Conservation (phyloP, 2,113 vertebrate genomes). For the Vombatus ursinus region DNA sequence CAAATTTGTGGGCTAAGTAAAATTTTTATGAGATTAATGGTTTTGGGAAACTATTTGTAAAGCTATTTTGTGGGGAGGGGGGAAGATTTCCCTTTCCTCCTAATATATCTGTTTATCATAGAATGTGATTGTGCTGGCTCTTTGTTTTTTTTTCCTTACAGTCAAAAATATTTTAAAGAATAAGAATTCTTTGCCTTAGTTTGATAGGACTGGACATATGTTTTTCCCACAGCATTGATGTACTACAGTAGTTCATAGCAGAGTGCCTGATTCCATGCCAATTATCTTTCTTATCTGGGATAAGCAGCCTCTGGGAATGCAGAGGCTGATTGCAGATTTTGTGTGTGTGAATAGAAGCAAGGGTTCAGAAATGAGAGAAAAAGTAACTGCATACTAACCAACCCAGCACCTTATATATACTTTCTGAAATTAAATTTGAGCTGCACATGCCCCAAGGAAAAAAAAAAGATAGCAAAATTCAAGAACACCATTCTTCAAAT, state of each 20-base stretch:
- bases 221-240: not conserved
- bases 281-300: not conserved
- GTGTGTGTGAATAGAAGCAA: not conserved
- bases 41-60: not conserved
- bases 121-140: not conserved
- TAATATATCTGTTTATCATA: not conserved
- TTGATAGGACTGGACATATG: not conserved
- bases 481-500: not conserved
- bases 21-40: not conserved
- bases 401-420: not conserved
- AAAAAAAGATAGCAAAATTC: not conserved
- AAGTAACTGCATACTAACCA: not conserved
- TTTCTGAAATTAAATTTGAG: not conserved
- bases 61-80: not conserved
- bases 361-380: not conserved
- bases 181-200: not conserved
- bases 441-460: not conserved
- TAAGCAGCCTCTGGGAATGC: not conserved
- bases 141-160: not conserved
- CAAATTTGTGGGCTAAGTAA: not conserved
- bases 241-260: not conserved
- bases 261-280: not conserved
- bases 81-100: not conserved
- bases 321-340: not conserved
- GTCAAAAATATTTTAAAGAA: not conserved